Percentiles rank a stretch among this genome's conserved stretches.
Evolutionary conservation across 2,113 vertebrate genomes (phyloP).

Genomic region (Dipodomys merriami): DNA sequence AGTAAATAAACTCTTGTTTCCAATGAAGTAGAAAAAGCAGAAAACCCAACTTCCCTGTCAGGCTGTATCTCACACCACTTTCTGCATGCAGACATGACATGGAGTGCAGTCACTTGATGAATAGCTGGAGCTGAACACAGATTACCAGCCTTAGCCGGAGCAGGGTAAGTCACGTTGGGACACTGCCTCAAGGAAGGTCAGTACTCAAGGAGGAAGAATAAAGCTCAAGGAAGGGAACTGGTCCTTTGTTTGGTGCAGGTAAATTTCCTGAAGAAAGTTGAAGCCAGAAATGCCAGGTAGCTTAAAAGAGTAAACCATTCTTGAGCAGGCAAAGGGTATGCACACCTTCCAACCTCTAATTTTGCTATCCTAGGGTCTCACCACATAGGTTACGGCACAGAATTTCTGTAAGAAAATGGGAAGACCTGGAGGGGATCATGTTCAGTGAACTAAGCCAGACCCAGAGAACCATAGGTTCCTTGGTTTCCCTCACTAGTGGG

Average conservation of each 20-base stretch:
- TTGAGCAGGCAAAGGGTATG: background rate
- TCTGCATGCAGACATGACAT: background rate
- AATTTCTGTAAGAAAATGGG: background rate
- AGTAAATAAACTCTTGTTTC: background rate
- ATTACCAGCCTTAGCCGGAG: background rate
- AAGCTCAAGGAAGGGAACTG: background rate
- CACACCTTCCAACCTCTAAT: background rate
- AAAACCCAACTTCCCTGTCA: background rate
- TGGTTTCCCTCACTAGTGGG: no score
- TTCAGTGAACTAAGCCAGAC: no score
- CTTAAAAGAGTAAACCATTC: constrained; percentile 7
- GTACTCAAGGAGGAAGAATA: constrained; percentile 34
- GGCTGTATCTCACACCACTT: background rate
- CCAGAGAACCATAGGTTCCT: no score
- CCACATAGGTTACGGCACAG: no score
- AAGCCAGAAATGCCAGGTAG: constrained; percentile 27
- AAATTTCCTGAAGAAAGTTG: constrained; percentile 48
- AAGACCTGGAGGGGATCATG: no score
- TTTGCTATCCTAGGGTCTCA: background rate
- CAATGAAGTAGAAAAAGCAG: background rate
- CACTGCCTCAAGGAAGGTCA: background rate
- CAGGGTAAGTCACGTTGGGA: background rate
- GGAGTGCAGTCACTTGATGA: background rate
- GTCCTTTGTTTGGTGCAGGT: constrained; percentile 40
- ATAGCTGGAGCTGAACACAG: background rate